Conservation (phyloP, 35 echinoderm and acorn worm genomes). For the Lytechinus pictus region DNA sequence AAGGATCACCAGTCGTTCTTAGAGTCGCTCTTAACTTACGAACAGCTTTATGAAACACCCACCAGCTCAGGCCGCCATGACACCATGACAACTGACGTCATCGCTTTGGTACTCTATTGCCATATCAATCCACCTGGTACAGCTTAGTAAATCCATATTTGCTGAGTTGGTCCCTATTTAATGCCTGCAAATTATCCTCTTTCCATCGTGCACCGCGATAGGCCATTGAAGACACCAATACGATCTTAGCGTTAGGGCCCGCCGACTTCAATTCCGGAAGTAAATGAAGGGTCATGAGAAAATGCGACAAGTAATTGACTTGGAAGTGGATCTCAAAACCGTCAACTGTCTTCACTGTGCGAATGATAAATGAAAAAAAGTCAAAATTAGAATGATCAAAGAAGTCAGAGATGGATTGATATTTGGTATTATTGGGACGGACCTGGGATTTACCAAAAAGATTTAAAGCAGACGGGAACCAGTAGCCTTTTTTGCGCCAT, state of each 20-base stretch:
- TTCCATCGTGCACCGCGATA: neutral
- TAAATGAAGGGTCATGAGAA: neutral
- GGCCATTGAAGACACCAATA: neutral
- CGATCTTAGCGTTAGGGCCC: neutral
- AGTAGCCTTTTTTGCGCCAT: no score
- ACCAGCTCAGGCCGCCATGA: no score
- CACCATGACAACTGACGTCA: no score
- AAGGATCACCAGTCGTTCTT: no score
- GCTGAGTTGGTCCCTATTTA: neutral
- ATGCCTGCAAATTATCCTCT: neutral
- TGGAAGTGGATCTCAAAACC: neutral
- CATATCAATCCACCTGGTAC: neutral
- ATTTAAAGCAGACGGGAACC: no score
- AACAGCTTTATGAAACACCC: no score
- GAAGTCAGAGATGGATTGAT: no score
- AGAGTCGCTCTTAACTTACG: no score
- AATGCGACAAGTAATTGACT: neutral
- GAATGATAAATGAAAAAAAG: neutral
- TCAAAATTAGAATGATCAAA: no score
- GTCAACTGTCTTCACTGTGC: neutral
- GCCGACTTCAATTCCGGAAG: neutral
- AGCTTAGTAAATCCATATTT: neutral
- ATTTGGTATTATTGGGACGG: no score
- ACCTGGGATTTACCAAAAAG: no score
- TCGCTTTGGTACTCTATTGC: no score